Percentiles rank a stretch among this genome's conserved stretches.
phyloP scores from a whole-genome alignment of 2,113 vertebrate genomes.

The Pollachius pollachius region DNA sequence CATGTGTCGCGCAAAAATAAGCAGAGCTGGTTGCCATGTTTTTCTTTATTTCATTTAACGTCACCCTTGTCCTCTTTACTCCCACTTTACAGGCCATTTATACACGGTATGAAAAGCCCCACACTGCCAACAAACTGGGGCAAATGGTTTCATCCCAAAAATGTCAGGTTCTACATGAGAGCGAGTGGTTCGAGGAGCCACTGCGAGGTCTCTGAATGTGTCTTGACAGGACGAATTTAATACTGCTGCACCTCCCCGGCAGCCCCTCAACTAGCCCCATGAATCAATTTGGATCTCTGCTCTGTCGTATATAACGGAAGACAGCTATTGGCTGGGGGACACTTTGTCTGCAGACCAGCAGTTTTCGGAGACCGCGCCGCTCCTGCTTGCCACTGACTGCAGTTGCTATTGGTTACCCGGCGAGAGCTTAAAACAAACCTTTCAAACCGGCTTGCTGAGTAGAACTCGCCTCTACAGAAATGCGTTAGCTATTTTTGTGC shows the following conservation, averaged over 20 bases:
- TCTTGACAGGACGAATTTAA: conserved; percentile 43
- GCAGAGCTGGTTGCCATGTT: not conserved
- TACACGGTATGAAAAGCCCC: conserved; percentile 12
- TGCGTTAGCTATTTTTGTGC: not conserved
- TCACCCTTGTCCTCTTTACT: conserved; percentile 1
- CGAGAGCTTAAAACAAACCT: conserved; percentile 40
- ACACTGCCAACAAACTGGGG: conserved; percentile 14
- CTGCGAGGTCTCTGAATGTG: conserved; percentile 56
- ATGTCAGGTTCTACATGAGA: conserved; percentile 31
- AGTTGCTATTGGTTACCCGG: conserved; percentile 24
- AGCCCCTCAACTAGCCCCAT: conserved; percentile 57
- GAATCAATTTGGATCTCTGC: conserved; percentile 57
- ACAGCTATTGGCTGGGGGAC: conserved; percentile 60
- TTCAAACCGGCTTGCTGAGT: conserved; percentile 20
- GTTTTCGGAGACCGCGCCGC: conserved; percentile 52
- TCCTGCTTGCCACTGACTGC: conserved; percentile 49
- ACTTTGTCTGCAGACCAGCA: conserved; percentile 53
- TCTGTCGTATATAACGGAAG: conserved; percentile 63
- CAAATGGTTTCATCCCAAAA: conserved; percentile 28
- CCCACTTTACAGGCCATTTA: conserved; percentile 26
- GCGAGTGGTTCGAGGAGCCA: conserved; percentile 41
- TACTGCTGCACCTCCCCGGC: conserved; percentile 54
- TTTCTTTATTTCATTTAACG: conserved; percentile 17
- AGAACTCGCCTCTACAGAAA: conserved; percentile 25
- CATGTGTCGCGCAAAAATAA: not conserved